Percentiles rank a stretch among this genome's conserved stretches.
These are phyloP conservation scores for Platerodrilus igneus DNA, from an alignment of 2,888 invertebrate species.

Conservation along the genomic window DNA sequence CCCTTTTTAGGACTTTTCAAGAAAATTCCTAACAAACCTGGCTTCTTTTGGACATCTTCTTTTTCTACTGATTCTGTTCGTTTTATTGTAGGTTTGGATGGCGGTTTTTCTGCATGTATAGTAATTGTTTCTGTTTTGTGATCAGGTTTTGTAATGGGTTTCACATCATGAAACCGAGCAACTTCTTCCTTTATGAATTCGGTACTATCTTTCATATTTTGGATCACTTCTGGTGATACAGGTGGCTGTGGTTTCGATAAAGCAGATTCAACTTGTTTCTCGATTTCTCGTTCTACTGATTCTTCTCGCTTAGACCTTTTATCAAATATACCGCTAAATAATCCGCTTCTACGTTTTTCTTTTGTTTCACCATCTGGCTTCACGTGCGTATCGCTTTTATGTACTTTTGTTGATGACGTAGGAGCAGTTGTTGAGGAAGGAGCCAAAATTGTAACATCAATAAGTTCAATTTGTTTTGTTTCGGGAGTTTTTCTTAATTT, in stretches of 20 bases:
- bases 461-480: neutral
- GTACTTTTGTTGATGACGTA: neutral
- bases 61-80: too few relatives aligned
- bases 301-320: conserved; percentile 34
- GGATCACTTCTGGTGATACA: conserved; percentile 5
- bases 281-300: conserved; percentile 5
- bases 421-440: neutral
- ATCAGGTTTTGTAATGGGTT: conserved; percentile 3
- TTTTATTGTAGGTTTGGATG: too few relatives aligned
- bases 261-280: conserved; percentile 2
- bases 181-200: conserved; percentile 29
- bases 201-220: conserved; percentile 17
- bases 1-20: conserved; percentile 30
- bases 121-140: too few relatives aligned
- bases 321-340: conserved; percentile 34
- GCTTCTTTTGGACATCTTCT: conserved; percentile 3
- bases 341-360: conserved; percentile 27
- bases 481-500: conserved; percentile 1
- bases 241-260: neutral
- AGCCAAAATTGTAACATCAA: conserved; percentile 8
- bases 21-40: conserved; percentile 29
- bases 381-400: conserved; percentile 9
- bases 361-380: conserved; percentile 9
- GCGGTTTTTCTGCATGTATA: too few relatives aligned
- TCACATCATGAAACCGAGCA: conserved; percentile 25